Evolutionary conservation across 2,888 invertebrate species (phyloP), one percentile per base, ranked within the genome.

Genomic region (Erannis defoliaria): DNA sequence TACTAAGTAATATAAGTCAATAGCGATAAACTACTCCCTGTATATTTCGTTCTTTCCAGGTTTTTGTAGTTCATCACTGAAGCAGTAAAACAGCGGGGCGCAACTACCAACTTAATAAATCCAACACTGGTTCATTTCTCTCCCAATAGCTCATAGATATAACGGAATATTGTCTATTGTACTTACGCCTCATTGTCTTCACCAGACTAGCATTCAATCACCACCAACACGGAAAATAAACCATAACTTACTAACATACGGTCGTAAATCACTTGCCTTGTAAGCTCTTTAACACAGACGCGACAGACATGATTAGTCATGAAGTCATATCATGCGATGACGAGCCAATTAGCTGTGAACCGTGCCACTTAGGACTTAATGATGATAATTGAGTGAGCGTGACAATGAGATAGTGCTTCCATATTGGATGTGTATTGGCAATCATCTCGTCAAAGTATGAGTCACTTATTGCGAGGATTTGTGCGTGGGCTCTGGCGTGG

Each of bases 371-470:
- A 38, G 19, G 33, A 14, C 2, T 9, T 77, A 80, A 70, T 75
- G 81, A 76, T 72, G 71, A 69, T 75, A 76, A 79, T 78, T 72
- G 71, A 65, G 64, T 70, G 72, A 65, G 65, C 29, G 6, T 29
- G 26, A 9, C 40, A 56, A 62, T 66, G 78, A 70, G 40, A 70
- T 56, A 43, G 48, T 35, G 45, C 48, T 78, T 78, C 77, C 74
- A 76, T 31, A 46, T n/a, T 46, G 79, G 76, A 77, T 80, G 74
- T 71, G 74, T 9, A 19, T 35, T 37, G 50, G 78, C 85, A 83
- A 86, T 82, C 79, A 86, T 82, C 79, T 81, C 78, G 76, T 84
- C 80, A 86, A 85, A 74, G 62, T 77, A 80, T 68, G 68, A 81
- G 81, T 77, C 75, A 79, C 78, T 86, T 80, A 80, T 84, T 82